Evolutionary conservation across 2,797 vertebrate species (phyloP), one percentile per base, ranked within the genome.

Genomic region (Nothura maculosa): DNA sequence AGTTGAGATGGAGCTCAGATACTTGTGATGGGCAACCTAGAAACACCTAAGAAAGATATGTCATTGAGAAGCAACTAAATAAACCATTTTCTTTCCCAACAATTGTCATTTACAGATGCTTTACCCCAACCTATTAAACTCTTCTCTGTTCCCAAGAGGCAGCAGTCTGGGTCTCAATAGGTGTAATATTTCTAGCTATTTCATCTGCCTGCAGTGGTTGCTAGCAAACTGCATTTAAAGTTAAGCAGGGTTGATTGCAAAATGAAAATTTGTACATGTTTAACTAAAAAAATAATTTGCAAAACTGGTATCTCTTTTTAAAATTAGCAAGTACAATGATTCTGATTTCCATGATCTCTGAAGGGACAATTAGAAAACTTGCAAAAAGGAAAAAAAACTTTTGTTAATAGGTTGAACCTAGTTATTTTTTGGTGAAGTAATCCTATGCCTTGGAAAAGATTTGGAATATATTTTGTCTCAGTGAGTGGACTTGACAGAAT

Each of bases 1-100:
- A 91, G 93, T 28, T 95, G 85, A 96, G 89, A 85, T 91, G 77
- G 61, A 93, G 80, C 89, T 95, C 88, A 94, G 91, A 94, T 85
- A 85, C 76, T 79, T 73, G 87, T 70, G 68, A 95, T 92, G 93
- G 87, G 80, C 87, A 91, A 86, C 75, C 87, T 90, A 88, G 72
- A 87, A 96, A 94, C 82, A 89, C 68, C 78, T 88, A 88, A 88
- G 89, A 89, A 93, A 93, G 83, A 84, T 0, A 93, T 90, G 80
- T 88, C 78, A 94, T 18, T 91, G 57, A 81, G 80, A 93, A 92
- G 90, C 70, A 93, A 77, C 85, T 81, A 86, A 95, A 94, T 89
- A 96, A 91, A 93, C 77, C 64, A 85, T 70, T 92, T 81, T 84
- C 57, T 81, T 12, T 52, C 84, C 70, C 57, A 64, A 66, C 48